Conservation (phyloP, 2,888 invertebrate species). For the Lasioglossum marginatum region DNA sequence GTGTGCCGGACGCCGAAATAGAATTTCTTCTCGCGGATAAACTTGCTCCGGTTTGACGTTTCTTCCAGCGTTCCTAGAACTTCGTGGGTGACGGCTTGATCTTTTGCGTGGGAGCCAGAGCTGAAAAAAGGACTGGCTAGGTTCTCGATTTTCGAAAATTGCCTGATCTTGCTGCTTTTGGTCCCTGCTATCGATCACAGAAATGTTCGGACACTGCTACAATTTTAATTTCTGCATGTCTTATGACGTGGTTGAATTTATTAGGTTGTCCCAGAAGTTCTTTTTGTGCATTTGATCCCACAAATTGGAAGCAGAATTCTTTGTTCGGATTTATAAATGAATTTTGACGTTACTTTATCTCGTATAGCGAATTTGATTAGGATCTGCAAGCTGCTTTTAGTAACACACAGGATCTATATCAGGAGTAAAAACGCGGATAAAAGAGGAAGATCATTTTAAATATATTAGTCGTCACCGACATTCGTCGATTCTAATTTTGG, state of each 20-base stretch:
- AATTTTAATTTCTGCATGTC: background rate
- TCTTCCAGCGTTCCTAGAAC: background rate
- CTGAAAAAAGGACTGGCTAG: background rate
- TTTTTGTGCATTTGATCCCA: background rate
- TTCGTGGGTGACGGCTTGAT: background rate
- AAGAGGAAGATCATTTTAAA: background rate
- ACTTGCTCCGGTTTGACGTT: background rate
- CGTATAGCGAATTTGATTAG: too few relatives aligned
- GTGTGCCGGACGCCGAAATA: background rate
- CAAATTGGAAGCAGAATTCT: background rate
- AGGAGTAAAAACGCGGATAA: background rate
- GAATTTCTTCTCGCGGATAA: background rate
- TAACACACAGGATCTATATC: background rate
- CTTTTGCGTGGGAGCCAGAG: background rate
- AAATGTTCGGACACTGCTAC: background rate
- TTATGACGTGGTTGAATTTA: background rate
- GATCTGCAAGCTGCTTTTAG: background rate
- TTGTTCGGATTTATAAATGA: background rate
- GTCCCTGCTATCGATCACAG: background rate
- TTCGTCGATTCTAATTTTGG: background rate
- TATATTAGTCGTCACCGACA: background rate
- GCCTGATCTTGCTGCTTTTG: too few relatives aligned
- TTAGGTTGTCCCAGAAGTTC: too few relatives aligned
- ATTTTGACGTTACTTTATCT: too few relatives aligned
- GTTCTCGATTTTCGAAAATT: too few relatives aligned